Percentiles rank a stretch among this genome's conserved stretches.
Evolutionary conservation across 2,797 vertebrate species (phyloP).

Genomic region (Danionella dracula): DNA sequence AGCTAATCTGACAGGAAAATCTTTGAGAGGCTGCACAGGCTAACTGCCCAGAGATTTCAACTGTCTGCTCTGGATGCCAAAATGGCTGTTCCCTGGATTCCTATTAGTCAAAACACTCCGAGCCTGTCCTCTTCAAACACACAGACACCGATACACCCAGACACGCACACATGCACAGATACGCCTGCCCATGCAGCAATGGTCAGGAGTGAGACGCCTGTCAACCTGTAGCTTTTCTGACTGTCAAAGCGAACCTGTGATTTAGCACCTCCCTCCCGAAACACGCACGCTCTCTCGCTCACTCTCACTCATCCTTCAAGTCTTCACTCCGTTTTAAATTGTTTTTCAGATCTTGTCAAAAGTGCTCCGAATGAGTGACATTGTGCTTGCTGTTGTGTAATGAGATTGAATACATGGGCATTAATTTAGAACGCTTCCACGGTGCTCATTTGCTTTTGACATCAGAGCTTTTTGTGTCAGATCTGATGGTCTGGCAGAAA

Average conservation of each 20-base stretch:
- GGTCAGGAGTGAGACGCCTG: conserved; percentile 75
- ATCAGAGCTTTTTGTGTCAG: conserved; percentile 60
- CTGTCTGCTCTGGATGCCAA: conserved; percentile 94
- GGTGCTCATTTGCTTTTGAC: conserved; percentile 65
- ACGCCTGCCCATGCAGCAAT: conserved; percentile 58
- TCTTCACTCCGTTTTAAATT: conserved; percentile 69
- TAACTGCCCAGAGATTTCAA: conserved; percentile 99
- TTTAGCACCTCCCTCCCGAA: conserved; percentile 75
- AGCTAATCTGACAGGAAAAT: conserved; percentile 98
- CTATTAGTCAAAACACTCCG: conserved; percentile 97
- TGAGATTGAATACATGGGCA: conserved; percentile 70
- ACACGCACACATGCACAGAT: background rate
- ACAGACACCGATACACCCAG: conserved; percentile 13
- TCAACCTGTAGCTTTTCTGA: conserved; percentile 87
- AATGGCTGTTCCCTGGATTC: conserved; percentile 92
- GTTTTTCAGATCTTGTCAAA: conserved; percentile 72
- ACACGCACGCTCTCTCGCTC: conserved; percentile 50
- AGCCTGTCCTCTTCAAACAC: conserved; percentile 67
- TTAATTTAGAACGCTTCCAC: conserved; percentile 68
- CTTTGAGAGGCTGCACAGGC: conserved; percentile 92
- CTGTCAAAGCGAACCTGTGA: conserved; percentile 87
- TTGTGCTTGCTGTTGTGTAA: conserved; percentile 74
- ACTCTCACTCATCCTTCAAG: conserved; percentile 24
- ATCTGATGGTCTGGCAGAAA: conserved; percentile 73
- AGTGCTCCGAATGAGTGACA: conserved; percentile 71